Conservation (phyloP, 2,797 vertebrate species). For the Allobates femoralis region DNA sequence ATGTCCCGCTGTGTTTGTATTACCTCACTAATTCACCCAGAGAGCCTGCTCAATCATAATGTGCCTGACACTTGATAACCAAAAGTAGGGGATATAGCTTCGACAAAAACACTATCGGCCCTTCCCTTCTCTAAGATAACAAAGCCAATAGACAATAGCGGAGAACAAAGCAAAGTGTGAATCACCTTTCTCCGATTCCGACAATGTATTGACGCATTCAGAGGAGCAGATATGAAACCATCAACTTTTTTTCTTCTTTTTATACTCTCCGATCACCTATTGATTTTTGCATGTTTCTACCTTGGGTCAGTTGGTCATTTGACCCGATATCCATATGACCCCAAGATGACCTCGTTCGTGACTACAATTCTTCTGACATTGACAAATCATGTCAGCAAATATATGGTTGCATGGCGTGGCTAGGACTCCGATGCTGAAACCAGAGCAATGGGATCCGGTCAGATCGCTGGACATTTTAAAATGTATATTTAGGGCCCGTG, state of each 20-base stretch:
- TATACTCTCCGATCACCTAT: background rate
- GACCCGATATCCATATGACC: background rate
- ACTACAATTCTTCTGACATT: background rate
- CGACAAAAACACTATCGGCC: constrained; percentile 7
- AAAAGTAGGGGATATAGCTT: constrained; percentile 3
- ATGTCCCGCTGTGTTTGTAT: constrained; percentile 49
- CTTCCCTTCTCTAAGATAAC: constrained; percentile 14
- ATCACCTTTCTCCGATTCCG: background rate
- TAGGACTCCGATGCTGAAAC: background rate
- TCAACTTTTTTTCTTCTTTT: background rate
- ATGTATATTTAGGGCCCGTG: background rate
- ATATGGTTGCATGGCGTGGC: background rate
- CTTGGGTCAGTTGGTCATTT: background rate
- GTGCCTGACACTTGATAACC: constrained; percentile 43
- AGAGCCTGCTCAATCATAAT: constrained; percentile 49
- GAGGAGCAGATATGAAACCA: background rate
- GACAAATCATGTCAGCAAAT: background rate
- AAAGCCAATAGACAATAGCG: constrained; percentile 12
- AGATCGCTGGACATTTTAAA: background rate
- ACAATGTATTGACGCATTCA: background rate
- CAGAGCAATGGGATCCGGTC: background rate
- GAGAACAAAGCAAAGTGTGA: constrained; percentile 21
- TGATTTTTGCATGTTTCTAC: background rate
- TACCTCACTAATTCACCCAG: constrained; percentile 33
- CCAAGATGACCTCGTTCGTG: background rate